Base-by-base conservation (phyloP, 2,888 invertebrate species). In the Eupithecia tripunctaria region DNA sequence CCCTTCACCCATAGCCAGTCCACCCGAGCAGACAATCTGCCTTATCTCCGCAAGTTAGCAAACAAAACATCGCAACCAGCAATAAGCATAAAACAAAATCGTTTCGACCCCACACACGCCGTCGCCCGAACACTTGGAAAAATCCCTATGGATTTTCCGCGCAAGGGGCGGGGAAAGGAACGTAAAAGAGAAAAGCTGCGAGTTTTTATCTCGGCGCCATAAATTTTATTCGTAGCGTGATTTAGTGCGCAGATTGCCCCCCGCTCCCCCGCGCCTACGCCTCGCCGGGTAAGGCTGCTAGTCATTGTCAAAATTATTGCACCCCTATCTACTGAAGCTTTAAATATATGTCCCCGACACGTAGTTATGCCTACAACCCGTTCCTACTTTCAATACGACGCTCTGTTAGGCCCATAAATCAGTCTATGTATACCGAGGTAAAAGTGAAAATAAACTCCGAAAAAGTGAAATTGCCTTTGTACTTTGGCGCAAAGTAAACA, bases 181-280 rank as follows among this genome's bases (percentile, higher is more conserved):
- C 94, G 94, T 94, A 94, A 94, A 95, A 95, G 95, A 95, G 95
- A 95, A 95, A 95, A 95, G 95, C 95, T 95, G 94, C 95, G 95
- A 95, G 95, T 95, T 95, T 95, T 95, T 95, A 95, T 95, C 95
- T 95, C 94, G 94, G 93, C 93, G 92, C 95, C 95, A 95, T 95
- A 95, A 95, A 95, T 95, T 95, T 95, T 95, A 95, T 95, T 95
- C 95, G 95, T 92, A 95, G 93, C 95, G 95, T 95, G 95, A 95
- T 95, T 95, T 95, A 95, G 94, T 94, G 95, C 94, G 91, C 94
- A 95, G 95, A 95, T 95, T 94, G 94, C 93, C 93, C 92, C 92
- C 87, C 91, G 87, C 90, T 80, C 84, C 78, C 88, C 89, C 92
- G 88, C 91, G 92, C 92, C 92, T 91, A 91, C 92, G 90, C 93